Conservation (phyloP, 2,888 invertebrate genomes). For the Lagria hirta region DNA sequence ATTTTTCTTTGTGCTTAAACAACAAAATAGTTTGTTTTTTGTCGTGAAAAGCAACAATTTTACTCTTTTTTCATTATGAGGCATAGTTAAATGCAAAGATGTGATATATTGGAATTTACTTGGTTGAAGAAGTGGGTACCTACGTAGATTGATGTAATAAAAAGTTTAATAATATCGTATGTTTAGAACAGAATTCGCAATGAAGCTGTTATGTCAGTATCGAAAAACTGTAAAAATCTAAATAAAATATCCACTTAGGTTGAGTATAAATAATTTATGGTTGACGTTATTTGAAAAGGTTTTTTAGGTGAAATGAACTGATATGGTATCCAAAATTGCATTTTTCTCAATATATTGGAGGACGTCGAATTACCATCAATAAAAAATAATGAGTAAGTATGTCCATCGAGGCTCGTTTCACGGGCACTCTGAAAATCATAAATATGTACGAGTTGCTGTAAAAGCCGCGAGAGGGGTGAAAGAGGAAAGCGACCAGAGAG, state of each 20-base stretch:
- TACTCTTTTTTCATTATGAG: too few relatives aligned
- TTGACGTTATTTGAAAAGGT: slow-evolving; percentile 14
- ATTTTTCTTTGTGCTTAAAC: too few relatives aligned
- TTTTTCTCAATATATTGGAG: slow-evolving; percentile 30
- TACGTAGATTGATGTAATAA: too few relatives aligned
- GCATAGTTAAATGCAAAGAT: too few relatives aligned
- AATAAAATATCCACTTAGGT: slow-evolving; percentile 3
- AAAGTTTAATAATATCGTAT: slow-evolving; percentile 3
- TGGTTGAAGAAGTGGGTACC: too few relatives aligned
- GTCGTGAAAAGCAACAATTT: too few relatives aligned
- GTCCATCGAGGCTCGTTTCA: slow-evolving; percentile 33
- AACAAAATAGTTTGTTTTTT: too few relatives aligned
- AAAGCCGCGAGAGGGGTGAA: slow-evolving; percentile 21
- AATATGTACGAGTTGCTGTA: slow-evolving; percentile 32
- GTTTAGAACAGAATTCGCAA: neutral
- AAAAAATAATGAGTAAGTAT: slow-evolving; percentile 34
- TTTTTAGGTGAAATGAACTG: slow-evolving; percentile 14
- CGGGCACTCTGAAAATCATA: slow-evolving; percentile 34
- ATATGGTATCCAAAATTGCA: slow-evolving; percentile 26
- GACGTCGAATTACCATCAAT: slow-evolving; percentile 32
- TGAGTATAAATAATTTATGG: slow-evolving; percentile 14
- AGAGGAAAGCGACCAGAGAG: slow-evolving; percentile 16
- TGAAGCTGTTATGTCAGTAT: slow-evolving; percentile 2
- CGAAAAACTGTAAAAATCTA: slow-evolving; percentile 14
- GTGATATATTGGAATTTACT: too few relatives aligned